Conservation (phyloP, 2,888 invertebrate species). For the Acanthosepion lycidas region DNA sequence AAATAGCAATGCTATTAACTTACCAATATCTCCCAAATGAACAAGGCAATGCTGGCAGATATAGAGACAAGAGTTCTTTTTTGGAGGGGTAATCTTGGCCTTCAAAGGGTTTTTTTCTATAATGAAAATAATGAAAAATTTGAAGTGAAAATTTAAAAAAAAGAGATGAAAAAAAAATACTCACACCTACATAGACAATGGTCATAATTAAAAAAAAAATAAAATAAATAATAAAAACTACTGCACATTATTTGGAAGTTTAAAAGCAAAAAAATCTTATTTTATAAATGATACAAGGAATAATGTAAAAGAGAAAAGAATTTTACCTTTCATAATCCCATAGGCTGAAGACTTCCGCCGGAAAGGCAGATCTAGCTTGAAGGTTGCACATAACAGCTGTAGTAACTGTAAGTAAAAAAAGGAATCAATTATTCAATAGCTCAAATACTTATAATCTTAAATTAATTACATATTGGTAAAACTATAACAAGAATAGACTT, state of each 20-base stretch:
- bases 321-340: constrained; percentile 76
- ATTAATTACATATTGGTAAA: background rate
- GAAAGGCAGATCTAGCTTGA: constrained; percentile 87
- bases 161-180: background rate
- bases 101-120: constrained; percentile 66
- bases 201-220: background rate
- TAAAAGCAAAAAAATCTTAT: background rate
- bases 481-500: background rate
- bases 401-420: constrained; percentile 78
- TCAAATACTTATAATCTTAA: background rate
- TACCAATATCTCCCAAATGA: constrained; percentile 82
- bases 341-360: constrained; percentile 76
- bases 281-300: background rate
- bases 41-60: constrained; percentile 91
- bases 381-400: constrained; percentile 87
- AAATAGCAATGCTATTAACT: constrained; percentile 39
- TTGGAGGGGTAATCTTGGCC: constrained; percentile 69
- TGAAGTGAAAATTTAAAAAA: background rate
- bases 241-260: background rate
- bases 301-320: background rate
- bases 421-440: background rate
- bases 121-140: constrained; percentile 49
- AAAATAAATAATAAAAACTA: background rate
- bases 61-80: constrained; percentile 83
- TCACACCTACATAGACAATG: too few species aligned